Evolutionary conservation across 2,113 vertebrate genomes (phyloP).

Genomic region (Riparia riparia): DNA sequence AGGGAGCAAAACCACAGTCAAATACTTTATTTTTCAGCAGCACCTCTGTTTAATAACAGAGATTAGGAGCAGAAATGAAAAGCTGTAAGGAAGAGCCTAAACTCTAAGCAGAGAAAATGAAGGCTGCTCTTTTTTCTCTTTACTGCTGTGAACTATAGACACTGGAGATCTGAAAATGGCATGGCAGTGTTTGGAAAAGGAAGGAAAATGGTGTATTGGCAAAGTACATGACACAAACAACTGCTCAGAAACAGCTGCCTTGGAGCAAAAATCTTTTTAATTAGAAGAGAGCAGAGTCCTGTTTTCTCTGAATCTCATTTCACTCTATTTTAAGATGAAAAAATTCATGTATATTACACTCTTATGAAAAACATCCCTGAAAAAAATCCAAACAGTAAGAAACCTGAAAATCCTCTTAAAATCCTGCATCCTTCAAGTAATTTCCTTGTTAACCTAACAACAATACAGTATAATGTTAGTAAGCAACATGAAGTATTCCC

Average conservation of each 20-base stretch:
- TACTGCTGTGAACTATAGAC: background rate
- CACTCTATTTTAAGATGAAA: background rate
- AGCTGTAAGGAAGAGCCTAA: background rate
- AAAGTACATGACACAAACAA: background rate
- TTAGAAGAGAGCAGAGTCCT: background rate
- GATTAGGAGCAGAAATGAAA: background rate
- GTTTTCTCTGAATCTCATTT: background rate
- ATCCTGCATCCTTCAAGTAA: background rate
- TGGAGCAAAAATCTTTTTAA: background rate
- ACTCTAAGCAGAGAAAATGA: background rate
- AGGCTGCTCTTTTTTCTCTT: background rate
- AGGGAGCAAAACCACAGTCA: background rate
- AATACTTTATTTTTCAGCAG: background rate
- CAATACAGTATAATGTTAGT: background rate
- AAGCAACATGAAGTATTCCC: background rate
- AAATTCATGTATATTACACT: background rate
- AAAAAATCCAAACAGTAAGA: background rate
- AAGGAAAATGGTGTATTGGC: background rate
- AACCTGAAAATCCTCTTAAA: background rate
- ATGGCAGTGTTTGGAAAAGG: background rate
- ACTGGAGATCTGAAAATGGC: background rate
- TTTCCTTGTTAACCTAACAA: background rate
- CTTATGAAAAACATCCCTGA: background rate
- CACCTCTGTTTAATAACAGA: background rate
- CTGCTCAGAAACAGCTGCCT: background rate